Base-by-base conservation (phyloP, 1,140 invertebrate species). In the Plectrocnemia conspersa region DNA sequence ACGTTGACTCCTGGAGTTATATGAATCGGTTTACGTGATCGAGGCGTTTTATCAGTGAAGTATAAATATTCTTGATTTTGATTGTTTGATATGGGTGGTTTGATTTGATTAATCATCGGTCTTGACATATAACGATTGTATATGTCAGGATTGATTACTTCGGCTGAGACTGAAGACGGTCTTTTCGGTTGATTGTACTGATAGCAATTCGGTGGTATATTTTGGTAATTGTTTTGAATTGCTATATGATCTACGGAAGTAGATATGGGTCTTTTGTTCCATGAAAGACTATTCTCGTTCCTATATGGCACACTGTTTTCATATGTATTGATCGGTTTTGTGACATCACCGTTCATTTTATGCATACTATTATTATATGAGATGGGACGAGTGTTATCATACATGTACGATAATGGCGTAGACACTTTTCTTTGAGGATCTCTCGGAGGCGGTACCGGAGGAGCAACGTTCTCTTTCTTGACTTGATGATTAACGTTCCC, bases 391-490 rank as follows among this genome's bases (percentile, higher is more conserved):
- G 1, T 63, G 71, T 66, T 74, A 54, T 79, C 77, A 59, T 74
- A 73, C 56, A 71, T 73, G 63, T 72, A 75, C 41, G 78, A 71
- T 62, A 77, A 53, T 64, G 70, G 71, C 52, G 74, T 69, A 32
- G 76, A 63, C 3, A 76, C 68, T 69, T 74, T 77, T 62, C 82
- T 67, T 57, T 81, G 77, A 16, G 82, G 83, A 69, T 85, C 83
- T 60, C 83, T 68, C 21, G 85, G 85, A 1, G 85, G 84, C 29
- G 83, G 84, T n/a, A 80, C 79, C 1, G 84, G 85, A 9, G 82
- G 81, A 25, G 76, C 63, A 50, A 66, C 67, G 56, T 74, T 73
- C 53, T 70, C 69, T 48, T 67, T 68, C 58, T 69, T 69, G 9
- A 67, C 18, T 7, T 10, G 3, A n/a, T n/a, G n/a, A 41, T 42